phyloP scores from a whole-genome alignment of 2,113 vertebrate species.

The Cygnus buccinator region DNA sequence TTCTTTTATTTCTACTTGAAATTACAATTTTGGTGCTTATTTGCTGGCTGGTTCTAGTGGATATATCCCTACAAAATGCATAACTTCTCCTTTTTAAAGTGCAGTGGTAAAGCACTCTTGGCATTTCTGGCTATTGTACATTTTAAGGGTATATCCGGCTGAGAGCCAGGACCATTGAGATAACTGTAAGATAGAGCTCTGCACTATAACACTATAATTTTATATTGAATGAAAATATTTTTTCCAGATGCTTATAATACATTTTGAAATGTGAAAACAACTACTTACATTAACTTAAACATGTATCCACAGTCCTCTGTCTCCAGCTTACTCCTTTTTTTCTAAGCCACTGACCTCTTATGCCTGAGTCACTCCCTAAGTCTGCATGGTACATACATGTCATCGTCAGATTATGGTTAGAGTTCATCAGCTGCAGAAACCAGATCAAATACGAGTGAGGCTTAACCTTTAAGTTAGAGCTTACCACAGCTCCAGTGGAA shows the following conservation, averaged over 20 bases:
- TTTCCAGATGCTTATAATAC: background rate
- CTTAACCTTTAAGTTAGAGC: background rate
- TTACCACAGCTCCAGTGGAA: background rate
- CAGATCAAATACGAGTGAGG: rapidly evolving
- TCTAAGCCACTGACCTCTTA: background rate
- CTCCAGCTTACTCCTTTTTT: background rate
- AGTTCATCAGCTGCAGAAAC: background rate
- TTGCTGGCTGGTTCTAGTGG: background rate
- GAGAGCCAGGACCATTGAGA: background rate
- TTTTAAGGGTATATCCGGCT: background rate
- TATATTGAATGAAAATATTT: background rate
- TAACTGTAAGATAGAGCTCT: background rate
- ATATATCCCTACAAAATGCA: rapidly evolving
- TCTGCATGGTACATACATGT: rapidly evolving
- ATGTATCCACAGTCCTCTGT: background rate
- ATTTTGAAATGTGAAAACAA: background rate
- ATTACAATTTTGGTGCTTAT: background rate
- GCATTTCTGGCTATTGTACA: background rate
- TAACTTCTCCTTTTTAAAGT: background rate
- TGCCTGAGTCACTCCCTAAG: background rate
- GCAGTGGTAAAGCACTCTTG: background rate
- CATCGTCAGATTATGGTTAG: rapidly evolving
- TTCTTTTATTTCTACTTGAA: background rate
- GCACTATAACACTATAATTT: background rate
- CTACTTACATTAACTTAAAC: background rate